phyloP scores from a whole-genome alignment of 1,140 invertebrate species.

The Drosophila funebris region DNA sequence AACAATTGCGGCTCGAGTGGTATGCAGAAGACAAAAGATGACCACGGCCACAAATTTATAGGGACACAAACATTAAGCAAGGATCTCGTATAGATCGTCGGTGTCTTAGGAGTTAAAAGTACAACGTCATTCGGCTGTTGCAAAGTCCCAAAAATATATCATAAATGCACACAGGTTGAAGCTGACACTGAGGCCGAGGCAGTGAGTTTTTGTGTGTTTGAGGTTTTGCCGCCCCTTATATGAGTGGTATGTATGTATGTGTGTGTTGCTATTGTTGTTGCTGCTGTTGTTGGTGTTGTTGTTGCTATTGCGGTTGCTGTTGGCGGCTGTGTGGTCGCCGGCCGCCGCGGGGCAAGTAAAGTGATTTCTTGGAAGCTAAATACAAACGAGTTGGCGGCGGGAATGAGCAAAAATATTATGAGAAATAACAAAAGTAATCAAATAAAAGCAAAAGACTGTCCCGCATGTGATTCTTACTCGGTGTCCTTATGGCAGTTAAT shows the following conservation, averaged over 20 bases:
- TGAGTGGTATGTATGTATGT: constrained; percentile 28
- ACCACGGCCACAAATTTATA: constrained; percentile 56
- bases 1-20: constrained; percentile 66
- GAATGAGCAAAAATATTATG: constrained; percentile 72
- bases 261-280: constrained; percentile 29
- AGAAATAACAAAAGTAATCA: constrained; percentile 75
- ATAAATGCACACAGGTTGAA: constrained; percentile 73
- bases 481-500: constrained; percentile 38
- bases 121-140: constrained; percentile 64
- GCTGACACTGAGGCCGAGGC: constrained; percentile 1
- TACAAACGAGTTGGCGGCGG: constrained; percentile 52
- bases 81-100: constrained; percentile 9
- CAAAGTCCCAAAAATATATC: constrained; percentile 62
- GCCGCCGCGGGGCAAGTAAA: constrained; percentile 3
- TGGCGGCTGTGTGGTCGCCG: constrained; percentile 57
- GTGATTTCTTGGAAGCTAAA: constrained; percentile 60
- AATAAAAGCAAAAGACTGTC: constrained; percentile 33
- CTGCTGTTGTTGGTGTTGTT: background rate
- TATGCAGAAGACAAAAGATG: constrained; percentile 58
- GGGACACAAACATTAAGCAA: constrained; percentile 66
- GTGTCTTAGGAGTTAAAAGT: constrained; percentile 59
- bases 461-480: background rate
- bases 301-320: constrained; percentile 3
- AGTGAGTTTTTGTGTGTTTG: constrained; percentile 41
- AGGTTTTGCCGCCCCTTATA: constrained; percentile 69